Conservation (phyloP, 2,797 vertebrate species). For the Tinamus major region DNA sequence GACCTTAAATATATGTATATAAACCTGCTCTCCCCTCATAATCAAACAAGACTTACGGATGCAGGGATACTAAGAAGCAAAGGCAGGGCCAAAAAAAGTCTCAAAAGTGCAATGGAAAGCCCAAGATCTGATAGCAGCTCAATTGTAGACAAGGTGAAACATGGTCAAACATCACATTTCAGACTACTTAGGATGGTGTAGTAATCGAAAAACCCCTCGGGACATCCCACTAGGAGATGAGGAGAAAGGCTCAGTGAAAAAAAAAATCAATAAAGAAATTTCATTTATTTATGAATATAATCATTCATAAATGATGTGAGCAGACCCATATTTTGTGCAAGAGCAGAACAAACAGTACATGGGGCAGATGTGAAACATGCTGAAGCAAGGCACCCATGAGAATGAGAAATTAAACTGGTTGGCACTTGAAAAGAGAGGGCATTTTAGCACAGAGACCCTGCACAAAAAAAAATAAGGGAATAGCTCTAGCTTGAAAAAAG, state of each 20-base stretch:
- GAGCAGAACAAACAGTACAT: neutral
- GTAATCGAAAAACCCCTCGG: neutral
- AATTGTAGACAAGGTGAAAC: neutral
- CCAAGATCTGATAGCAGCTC: neutral
- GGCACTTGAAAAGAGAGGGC: neutral
- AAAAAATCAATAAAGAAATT: neutral
- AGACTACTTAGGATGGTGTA: neutral
- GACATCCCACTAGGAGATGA: neutral
- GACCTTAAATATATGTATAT: fast-evolving
- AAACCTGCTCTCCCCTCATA: neutral
- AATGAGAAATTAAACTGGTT: neutral
- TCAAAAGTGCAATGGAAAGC: neutral
- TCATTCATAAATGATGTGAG: too few species aligned
- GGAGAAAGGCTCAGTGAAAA: neutral
- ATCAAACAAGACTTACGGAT: neutral
- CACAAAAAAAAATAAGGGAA: neutral
- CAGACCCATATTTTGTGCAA: neutral
- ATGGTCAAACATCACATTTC: neutral
- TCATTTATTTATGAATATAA: too few species aligned
- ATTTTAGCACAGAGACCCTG: neutral
- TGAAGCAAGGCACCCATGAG: neutral
- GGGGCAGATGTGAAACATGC: neutral
- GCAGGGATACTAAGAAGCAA: neutral
- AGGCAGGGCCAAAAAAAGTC: neutral
- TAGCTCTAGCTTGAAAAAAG: neutral